Percentiles rank a stretch among this genome's conserved stretches.
phyloP scores from a whole-genome alignment of 2,888 invertebrate species.

The Liposcelis brunnea region DNA sequence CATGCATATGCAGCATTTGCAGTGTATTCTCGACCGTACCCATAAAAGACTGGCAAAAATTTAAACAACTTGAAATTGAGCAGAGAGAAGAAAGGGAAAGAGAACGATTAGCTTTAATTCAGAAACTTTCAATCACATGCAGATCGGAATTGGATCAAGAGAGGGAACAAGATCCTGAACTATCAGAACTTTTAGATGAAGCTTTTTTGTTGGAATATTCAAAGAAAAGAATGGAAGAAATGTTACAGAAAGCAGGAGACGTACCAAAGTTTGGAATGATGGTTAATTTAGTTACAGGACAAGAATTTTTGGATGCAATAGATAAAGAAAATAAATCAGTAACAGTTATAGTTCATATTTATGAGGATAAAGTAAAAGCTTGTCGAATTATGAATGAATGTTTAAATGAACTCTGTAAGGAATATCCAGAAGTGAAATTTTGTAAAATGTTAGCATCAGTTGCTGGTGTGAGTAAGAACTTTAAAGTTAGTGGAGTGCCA shows the following conservation, averaged over 20 bases:
- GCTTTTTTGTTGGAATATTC: conserved; percentile 74
- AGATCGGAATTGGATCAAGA: conserved; percentile 51
- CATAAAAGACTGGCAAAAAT: conserved; percentile 89
- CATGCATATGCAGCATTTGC: no score
- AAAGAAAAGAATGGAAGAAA: conserved; percentile 78
- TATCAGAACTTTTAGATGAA: conserved; percentile 66
- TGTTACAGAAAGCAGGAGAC: conserved; percentile 44
- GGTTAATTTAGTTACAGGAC: conserved; percentile 46
- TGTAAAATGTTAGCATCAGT: conserved; percentile 66
- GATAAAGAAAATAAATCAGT: conserved; percentile 74
- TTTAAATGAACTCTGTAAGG: conserved; percentile 50
- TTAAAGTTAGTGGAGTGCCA: conserved; percentile 74
- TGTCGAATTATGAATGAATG: conserved; percentile 74
- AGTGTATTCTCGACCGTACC: no score
- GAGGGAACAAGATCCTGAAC: conserved; percentile 54
- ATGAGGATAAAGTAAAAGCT: conserved; percentile 48
- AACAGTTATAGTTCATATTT: conserved; percentile 77
- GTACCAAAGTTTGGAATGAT: conserved; percentile 62
- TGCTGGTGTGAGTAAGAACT: conserved; percentile 72
- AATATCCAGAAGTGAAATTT: conserved; percentile 76
- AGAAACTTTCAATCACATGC: conserved; percentile 71
- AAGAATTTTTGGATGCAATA: conserved; percentile 69
- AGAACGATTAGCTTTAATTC: conserved; percentile 58
- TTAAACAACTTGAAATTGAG: conserved; percentile 75
- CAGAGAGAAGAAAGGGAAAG: conserved; percentile 55